A percentile compares a stretch with the other conserved stretches of the same genome.
phyloP scores from a whole-genome alignment of 2,888 invertebrate species.

The Drosophila putrida region DNA sequence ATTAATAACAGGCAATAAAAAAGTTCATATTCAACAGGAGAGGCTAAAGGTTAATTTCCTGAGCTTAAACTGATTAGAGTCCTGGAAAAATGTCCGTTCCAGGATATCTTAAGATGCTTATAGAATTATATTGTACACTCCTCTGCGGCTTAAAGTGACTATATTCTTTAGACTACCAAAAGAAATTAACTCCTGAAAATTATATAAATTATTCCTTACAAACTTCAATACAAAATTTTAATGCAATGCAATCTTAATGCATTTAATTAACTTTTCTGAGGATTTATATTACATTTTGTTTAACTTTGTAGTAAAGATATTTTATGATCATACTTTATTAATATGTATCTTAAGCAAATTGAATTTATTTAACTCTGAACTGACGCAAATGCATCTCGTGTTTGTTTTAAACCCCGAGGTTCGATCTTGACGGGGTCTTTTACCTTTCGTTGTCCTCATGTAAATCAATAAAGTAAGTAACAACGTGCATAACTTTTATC shows the following conservation, averaged over 20 bases:
- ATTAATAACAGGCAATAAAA: slow-evolving; percentile 1
- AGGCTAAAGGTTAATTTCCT: not conserved
- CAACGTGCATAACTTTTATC: not conserved
- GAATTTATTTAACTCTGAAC: not conserved
- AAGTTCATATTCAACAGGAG: not conserved
- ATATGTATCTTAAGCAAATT: too few species aligned
- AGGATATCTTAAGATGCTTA: not conserved
- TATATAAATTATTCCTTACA: too few species aligned
- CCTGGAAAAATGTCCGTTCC: not conserved
- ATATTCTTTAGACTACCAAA: too few species aligned
- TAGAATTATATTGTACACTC: too few species aligned
- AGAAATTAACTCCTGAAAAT: too few species aligned
- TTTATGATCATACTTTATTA: too few species aligned
- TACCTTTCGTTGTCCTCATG: slow-evolving; percentile 35
- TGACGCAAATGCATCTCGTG: not conserved
- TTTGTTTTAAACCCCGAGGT: not conserved
- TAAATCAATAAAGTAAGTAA: slow-evolving; percentile 48
- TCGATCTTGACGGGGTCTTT: slow-evolving; percentile 23
- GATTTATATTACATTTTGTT: too few species aligned
- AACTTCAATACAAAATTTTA: too few species aligned
- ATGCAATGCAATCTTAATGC: too few species aligned
- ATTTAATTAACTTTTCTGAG: too few species aligned
- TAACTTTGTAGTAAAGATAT: too few species aligned
- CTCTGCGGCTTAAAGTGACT: too few species aligned
- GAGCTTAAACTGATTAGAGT: not conserved